Evolutionary conservation across 2,113 vertebrate species (phyloP), one percentile per base, ranked within the genome.

Genomic region (Cranoglanis bouderius): DNA sequence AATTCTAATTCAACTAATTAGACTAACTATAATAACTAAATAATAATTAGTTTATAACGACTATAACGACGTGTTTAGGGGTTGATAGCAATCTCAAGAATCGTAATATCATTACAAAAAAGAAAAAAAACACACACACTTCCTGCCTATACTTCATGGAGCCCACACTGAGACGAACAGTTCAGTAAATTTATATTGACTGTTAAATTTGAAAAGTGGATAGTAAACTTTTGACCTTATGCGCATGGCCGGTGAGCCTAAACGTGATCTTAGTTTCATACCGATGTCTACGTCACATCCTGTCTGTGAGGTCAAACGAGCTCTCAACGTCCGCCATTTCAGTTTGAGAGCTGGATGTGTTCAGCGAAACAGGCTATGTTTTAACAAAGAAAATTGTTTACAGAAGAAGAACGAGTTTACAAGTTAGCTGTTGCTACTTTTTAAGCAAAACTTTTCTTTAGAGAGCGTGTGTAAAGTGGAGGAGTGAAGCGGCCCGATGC

Each of bases 281-380:
- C 43, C 14, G 6, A 18, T 21, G 10, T 0, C 8, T 88, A 88
- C 94, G 91, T 96, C 96, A 96, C 92, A 96, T 98, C 97, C 97
- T 96, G 96, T 95, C 95, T 95, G 95, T 96, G 96, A 98, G 97
- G 97, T 96, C 96, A 96, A 94, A 90, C 94, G 93, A 92, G 93
- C 92, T 95, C 80, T 90, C 93, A 55, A 90, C 92, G 92, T 96
- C 96, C 97, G 96, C 96, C 96, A 97, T 97, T 97, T 97, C 96
- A 92, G 93, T 93, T 91, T 89, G 49, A 43, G 91, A 92, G 88
- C 92, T 94, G 91, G 87, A 91, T 90, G 91, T 89, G 49, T 57
- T n/a, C n/a, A 43, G 3, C n/a, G 70, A 78, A 63, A 85, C 7
- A 43, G 72, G 19, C 21, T 51, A 63, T 32, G 40, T 85, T 14